Conservation (phyloP, 2,797 vertebrate genomes). For the Acridotheres tristis region DNA sequence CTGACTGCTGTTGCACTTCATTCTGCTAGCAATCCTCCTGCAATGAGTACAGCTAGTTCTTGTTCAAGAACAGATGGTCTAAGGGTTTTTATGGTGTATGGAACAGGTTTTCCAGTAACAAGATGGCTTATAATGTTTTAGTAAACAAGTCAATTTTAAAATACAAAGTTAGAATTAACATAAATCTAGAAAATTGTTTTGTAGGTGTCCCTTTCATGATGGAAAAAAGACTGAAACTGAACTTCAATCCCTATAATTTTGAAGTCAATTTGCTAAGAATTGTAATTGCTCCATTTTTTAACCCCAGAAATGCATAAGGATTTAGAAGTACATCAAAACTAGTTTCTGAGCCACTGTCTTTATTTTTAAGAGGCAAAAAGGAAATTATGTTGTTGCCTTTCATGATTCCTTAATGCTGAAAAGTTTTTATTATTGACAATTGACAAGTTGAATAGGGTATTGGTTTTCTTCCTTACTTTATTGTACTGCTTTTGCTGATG, state of each 20-base stretch:
- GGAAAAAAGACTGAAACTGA: background rate
- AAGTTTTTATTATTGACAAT: background rate
- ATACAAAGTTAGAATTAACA: background rate
- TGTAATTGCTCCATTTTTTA: background rate
- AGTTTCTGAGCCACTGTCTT: background rate
- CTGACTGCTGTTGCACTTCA: background rate
- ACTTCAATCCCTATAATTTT: background rate
- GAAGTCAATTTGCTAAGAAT: background rate
- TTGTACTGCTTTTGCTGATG: background rate
- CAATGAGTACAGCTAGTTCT: background rate
- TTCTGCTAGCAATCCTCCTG: background rate
- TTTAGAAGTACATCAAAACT: background rate
- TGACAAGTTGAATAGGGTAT: background rate
- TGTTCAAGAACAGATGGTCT: background rate
- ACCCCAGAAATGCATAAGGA: background rate
- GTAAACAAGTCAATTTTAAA: background rate
- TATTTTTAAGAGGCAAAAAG: background rate
- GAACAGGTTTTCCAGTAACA: constrained; percentile 6
- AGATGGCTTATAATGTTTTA: background rate
- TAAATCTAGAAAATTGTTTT: background rate
- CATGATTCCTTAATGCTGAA: background rate
- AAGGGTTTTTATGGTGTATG: background rate
- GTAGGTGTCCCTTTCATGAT: background rate
- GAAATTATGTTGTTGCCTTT: background rate
- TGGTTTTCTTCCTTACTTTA: background rate